Conservation (phyloP, 2,888 invertebrate species). For the Augochlorella aurata region DNA sequence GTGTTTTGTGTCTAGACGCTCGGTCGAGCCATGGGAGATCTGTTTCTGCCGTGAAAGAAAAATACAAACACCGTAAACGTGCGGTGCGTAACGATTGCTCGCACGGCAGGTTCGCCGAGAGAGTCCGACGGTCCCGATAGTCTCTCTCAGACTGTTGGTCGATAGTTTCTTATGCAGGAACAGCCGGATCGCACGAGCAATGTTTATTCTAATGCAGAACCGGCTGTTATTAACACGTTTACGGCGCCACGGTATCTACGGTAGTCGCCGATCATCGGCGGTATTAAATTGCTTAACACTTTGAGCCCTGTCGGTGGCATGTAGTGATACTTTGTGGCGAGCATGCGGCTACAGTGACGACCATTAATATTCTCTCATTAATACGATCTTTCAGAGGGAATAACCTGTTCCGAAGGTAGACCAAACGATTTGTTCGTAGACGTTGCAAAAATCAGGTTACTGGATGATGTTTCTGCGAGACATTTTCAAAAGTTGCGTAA, state of each 20-base stretch:
- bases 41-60: slow-evolving; percentile 26
- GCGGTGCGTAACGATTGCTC: slow-evolving; percentile 41
- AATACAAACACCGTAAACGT: slow-evolving; percentile 15
- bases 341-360: no score
- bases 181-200: not conserved
- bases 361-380: no score
- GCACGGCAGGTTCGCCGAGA: slow-evolving; percentile 6
- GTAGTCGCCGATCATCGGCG: not conserved
- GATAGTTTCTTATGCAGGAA: not conserved
- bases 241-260: not conserved
- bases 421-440: no score
- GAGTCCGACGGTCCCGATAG: slow-evolving; percentile 11
- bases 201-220: not conserved
- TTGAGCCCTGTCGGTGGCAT: no score
- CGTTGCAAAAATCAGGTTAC: no score
- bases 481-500: no score
- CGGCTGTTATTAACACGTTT: not conserved
- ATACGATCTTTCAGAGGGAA: no score
- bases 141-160: not conserved
- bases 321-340: no score
- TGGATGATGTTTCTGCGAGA: no score
- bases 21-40: slow-evolving; percentile 26
- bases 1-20: slow-evolving; percentile 20
- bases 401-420: no score
- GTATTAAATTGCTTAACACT: not conserved